Percentiles rank a stretch among this genome's conserved stretches.
Conservation (phyloP, 2,888 invertebrate genomes). For the Linnaemya tessellans region DNA sequence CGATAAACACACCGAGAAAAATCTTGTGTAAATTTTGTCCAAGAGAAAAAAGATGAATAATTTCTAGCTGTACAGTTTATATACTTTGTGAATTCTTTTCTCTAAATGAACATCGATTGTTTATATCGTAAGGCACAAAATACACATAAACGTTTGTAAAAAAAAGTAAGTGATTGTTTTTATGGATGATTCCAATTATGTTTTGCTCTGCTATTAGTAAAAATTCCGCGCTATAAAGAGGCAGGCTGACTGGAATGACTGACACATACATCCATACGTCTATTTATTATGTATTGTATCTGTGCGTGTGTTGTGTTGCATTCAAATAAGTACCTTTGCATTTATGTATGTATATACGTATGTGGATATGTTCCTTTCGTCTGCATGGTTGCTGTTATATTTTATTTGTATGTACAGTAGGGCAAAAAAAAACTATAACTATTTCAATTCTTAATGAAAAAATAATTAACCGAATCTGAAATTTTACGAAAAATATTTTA, state of each 20-base stretch:
- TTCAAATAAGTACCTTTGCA: background rate
- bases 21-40: slow-evolving; percentile 45
- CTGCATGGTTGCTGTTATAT: slow-evolving; percentile 24
- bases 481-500: too few relatives aligned
- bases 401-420: slow-evolving; percentile 72
- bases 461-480: background rate
- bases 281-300: background rate
- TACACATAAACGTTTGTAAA: slow-evolving; percentile 34
- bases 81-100: slow-evolving; percentile 39
- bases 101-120: slow-evolving; percentile 47
- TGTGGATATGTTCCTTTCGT: slow-evolving; percentile 20
- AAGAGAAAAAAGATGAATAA: slow-evolving; percentile 24
- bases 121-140: slow-evolving; percentile 31
- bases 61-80: slow-evolving; percentile 50
- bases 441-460: slow-evolving; percentile 6
- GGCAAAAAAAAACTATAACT: slow-evolving; percentile 66
- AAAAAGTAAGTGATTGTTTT: slow-evolving; percentile 57
- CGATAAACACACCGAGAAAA: slow-evolving; percentile 56
- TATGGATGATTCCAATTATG: slow-evolving; percentile 14
- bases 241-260: slow-evolving; percentile 29
- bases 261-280: background rate
- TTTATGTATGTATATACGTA: slow-evolving; percentile 12
- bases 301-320: slow-evolving; percentile 25
- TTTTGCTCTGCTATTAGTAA: slow-evolving; percentile 38
- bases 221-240: slow-evolving; percentile 69